A percentile compares a stretch with the other conserved stretches of the same genome.
These are phyloP conservation scores for Orthosia gothica DNA, from an alignment of 2,888 invertebrate genomes.

Conservation along the genomic window DNA sequence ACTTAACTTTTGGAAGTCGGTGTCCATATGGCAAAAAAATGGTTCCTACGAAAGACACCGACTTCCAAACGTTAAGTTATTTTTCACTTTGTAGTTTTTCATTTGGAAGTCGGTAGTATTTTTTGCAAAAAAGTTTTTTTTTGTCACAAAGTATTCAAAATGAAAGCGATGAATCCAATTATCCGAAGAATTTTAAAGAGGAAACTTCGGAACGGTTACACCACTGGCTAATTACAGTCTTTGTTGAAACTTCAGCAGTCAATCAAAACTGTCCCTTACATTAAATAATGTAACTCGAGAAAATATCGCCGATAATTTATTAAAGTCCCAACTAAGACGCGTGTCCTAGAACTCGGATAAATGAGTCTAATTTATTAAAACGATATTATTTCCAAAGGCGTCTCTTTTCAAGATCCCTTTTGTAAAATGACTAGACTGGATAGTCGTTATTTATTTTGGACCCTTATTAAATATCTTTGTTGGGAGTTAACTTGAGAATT, in stretches of 20 bases:
- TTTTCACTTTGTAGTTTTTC: too few relatives aligned
- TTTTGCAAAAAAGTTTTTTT: too few relatives aligned
- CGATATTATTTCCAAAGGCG: constrained; percentile 81
- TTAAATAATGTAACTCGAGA: constrained; percentile 73
- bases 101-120: too few relatives aligned
- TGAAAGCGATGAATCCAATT: constrained; percentile 43
- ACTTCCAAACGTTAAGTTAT: too few relatives aligned
- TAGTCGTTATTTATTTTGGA: constrained; percentile 82
- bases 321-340: constrained; percentile 75
- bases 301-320: constrained; percentile 81
- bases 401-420: constrained; percentile 77
- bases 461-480: constrained; percentile 79
- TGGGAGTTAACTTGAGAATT: constrained; percentile 70
- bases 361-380: constrained; percentile 84
- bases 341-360: constrained; percentile 75
- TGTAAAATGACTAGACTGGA: constrained; percentile 80
- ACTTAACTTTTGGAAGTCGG: too few relatives aligned
- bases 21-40: too few relatives aligned
- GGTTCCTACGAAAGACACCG: too few relatives aligned
- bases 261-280: constrained; percentile 70
- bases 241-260: constrained; percentile 65
- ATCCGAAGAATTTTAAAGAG: constrained; percentile 39
- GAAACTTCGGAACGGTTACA: constrained; percentile 41
- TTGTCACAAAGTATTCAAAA: constrained; percentile 15
- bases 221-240: constrained; percentile 53